A percentile compares a stretch with the other conserved stretches of the same genome.
Conservation (phyloP, 2,888 invertebrate species). For the Zele albiditarsus region DNA sequence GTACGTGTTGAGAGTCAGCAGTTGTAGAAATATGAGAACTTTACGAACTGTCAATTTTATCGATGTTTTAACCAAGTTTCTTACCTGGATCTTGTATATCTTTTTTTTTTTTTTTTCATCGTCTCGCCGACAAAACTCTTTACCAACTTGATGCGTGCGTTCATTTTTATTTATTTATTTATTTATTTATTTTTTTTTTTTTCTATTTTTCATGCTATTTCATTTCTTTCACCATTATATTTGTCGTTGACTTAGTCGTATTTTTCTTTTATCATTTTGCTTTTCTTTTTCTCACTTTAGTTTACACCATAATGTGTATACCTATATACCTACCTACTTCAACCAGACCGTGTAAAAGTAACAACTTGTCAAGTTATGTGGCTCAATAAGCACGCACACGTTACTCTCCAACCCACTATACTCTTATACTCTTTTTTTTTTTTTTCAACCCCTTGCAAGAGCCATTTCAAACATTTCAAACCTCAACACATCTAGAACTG, state of each 20-base stretch:
- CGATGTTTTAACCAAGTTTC: slow-evolving; percentile 51
- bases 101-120: neutral
- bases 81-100: slow-evolving; percentile 19
- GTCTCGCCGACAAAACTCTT: neutral
- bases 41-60: slow-evolving; percentile 52
- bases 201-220: slow-evolving; percentile 21
- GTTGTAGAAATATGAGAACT: slow-evolving; percentile 35
- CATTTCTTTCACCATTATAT: slow-evolving; percentile 28
- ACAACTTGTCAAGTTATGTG: slow-evolving; percentile 23
- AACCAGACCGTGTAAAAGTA: slow-evolving; percentile 12
- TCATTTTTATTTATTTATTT: slow-evolving; percentile 40
- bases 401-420: neutral
- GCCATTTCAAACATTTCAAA: slow-evolving; percentile 27
- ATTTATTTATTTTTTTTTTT: slow-evolving; percentile 39
- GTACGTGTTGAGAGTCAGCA: slow-evolving; percentile 33
- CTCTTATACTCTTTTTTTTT: neutral
- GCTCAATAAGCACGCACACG: slow-evolving; percentile 12
- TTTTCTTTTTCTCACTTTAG: neutral
- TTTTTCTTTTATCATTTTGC: neutral
- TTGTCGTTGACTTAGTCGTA: neutral
- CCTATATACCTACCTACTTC: neutral
- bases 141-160: neutral
- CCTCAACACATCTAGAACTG: slow-evolving; percentile 17
- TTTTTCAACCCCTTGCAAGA: neutral
- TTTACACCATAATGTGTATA: neutral